Percentiles rank a stretch among this genome's conserved stretches.
Evolutionary conservation across 2,888 invertebrate genomes (phyloP).

Genomic region (Sturmia bella): DNA sequence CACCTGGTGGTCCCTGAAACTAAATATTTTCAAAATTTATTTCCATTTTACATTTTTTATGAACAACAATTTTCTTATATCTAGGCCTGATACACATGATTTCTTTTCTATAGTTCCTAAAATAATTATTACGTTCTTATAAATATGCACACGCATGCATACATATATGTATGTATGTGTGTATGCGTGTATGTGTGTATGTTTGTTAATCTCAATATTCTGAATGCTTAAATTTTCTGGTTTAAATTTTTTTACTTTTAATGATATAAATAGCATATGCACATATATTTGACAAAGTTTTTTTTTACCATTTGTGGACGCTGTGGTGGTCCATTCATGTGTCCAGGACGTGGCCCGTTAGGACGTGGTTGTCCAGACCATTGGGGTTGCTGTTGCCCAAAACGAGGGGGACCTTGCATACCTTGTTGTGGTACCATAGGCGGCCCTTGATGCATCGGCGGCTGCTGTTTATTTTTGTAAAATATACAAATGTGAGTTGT

Average conservation of each 20-base stretch:
- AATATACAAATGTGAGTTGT: constrained; percentile 52
- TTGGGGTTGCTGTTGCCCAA: constrained; percentile 81
- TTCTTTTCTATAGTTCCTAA: background rate
- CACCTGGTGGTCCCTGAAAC: constrained; percentile 82
- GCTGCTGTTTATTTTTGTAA: constrained; percentile 71
- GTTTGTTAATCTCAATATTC: constrained; percentile 71
- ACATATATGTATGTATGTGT: background rate
- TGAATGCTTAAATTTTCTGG: constrained; percentile 68
- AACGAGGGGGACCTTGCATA: constrained; percentile 83
- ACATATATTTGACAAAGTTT: constrained; percentile 8
- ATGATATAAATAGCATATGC: background rate
- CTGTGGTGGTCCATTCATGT: constrained; percentile 83
- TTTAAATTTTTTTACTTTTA: constrained; percentile 33
- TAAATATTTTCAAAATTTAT: constrained; percentile 59
- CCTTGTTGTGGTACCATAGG: constrained; percentile 83
- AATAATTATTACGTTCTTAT: constrained; percentile 11
- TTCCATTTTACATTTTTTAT: background rate
- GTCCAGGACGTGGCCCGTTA: constrained; percentile 82
- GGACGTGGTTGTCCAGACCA: constrained; percentile 83
- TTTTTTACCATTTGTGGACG: constrained; percentile 84
- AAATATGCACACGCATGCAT: too few species aligned
- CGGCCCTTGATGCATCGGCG: constrained; percentile 85
- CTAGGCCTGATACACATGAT: too few species aligned
- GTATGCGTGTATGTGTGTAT: too few species aligned
- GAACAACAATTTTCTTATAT: too few species aligned